phyloP scores from a whole-genome alignment of 2,797 vertebrate species.

The Onychomys arenicola region DNA sequence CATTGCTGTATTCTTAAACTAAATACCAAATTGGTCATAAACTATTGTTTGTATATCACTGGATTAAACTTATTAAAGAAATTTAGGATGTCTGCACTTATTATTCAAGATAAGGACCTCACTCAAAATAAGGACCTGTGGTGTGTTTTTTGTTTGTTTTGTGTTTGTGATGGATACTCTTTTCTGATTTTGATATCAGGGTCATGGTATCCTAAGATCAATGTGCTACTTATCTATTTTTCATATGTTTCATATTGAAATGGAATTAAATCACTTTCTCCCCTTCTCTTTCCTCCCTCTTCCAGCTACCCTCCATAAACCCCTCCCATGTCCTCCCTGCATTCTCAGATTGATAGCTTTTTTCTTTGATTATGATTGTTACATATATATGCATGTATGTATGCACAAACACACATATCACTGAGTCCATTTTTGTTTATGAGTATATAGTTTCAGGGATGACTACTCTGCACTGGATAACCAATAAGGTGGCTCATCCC shows the following conservation, averaged over 20 bases:
- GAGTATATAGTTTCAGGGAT: neutral
- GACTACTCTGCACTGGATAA: neutral
- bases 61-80: neutral
- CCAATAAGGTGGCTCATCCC: neutral
- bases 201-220: neutral
- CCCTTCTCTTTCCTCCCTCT: neutral
- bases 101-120: neutral
- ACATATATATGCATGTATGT: neutral
- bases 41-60: neutral
- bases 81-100: neutral
- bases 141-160: neutral
- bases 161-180: neutral
- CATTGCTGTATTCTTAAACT: neutral
- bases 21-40: neutral
- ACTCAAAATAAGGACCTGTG: neutral
- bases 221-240: neutral
- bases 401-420: neutral
- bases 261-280: neutral
- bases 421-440: neutral
- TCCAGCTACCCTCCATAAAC: neutral
- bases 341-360: neutral
- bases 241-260: neutral
- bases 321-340: neutral
- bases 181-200: slow-evolving; percentile 4
- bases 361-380: neutral